Percentiles rank a stretch among this genome's conserved stretches.
Conservation (phyloP, 1,140 invertebrate species). For the Drosophila ironensis region DNA sequence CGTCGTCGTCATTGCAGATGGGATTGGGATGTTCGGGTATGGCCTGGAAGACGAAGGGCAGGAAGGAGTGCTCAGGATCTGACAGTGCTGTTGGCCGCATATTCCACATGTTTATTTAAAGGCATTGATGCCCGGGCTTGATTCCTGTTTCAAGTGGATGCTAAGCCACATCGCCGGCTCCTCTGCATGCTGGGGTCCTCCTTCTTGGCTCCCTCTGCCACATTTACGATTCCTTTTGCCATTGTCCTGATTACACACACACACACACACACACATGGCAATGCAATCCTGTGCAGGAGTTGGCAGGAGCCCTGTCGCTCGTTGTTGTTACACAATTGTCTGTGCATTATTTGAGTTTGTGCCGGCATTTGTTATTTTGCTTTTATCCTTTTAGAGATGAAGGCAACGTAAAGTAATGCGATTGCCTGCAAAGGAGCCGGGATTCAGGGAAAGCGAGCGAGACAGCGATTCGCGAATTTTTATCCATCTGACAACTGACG, state of each 20-base stretch:
- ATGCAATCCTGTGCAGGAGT: constrained; percentile 8
- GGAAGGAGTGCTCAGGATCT: background rate
- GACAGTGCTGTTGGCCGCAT: constrained; percentile 11
- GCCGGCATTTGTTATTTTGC: constrained; percentile 69
- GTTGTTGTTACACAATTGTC: constrained; percentile 57
- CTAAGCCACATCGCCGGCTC: constrained; percentile 32
- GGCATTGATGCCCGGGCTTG: constrained; percentile 25
- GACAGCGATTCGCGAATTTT: constrained; percentile 23
- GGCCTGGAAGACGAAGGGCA: too few relatives aligned
- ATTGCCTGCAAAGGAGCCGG: constrained; percentile 39
- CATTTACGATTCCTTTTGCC: constrained; percentile 71
- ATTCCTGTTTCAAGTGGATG: constrained; percentile 22
- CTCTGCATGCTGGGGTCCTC: background rate
- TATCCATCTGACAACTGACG: constrained; percentile 27
- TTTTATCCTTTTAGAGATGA: constrained; percentile 62
- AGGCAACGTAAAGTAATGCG: constrained; percentile 54
- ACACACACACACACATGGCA: background rate
- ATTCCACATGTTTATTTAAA: constrained; percentile 40
- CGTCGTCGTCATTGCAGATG: too few relatives aligned
- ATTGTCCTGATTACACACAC: constrained; percentile 16
- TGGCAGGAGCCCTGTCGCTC: background rate
- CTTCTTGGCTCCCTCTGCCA: constrained; percentile 39
- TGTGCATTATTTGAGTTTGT: constrained; percentile 71
- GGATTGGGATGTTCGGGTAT: too few relatives aligned
- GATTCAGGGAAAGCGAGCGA: background rate